These are phyloP conservation scores for Hylomyscus alleni DNA, from an alignment of 2,797 vertebrate species.

Conservation along the genomic window DNA sequence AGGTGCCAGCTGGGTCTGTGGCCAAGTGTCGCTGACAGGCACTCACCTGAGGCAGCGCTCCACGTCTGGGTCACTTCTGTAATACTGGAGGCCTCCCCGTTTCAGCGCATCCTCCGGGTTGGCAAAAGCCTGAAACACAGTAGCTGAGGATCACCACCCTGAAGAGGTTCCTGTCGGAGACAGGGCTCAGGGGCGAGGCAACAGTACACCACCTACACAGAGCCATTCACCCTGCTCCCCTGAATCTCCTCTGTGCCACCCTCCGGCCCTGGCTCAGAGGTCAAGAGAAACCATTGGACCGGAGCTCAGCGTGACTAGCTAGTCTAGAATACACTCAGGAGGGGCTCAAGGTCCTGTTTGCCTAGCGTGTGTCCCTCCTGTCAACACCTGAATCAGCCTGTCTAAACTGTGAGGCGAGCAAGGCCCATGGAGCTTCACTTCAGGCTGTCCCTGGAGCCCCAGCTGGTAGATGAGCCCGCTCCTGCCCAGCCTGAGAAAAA, in stretches of 20 bases:
- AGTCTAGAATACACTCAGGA: background rate
- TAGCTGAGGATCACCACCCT: background rate
- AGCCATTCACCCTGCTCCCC: accelerated
- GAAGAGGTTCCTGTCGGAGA: accelerated
- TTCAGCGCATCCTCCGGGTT: conserved; percentile 96
- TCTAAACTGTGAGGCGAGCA: background rate
- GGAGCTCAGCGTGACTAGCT: background rate
- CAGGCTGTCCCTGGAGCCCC: background rate
- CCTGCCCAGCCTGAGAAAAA: background rate
- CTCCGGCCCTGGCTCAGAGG: background rate
- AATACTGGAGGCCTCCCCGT: conserved; percentile 93
- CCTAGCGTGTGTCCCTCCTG: too few species aligned
- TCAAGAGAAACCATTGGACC: background rate
- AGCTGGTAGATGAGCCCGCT: background rate
- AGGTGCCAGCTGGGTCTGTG: background rate
- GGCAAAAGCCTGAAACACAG: conserved; percentile 93
- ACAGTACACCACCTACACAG: accelerated
- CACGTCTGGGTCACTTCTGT: conserved; percentile 92
- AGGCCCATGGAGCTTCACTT: background rate
- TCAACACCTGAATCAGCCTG: too few species aligned
- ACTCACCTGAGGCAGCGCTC: conserved; percentile 94
- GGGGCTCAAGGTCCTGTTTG: too few species aligned
- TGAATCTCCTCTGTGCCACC: background rate
- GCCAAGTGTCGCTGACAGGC: accelerated
- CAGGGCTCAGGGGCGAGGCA: background rate